Conservation (phyloP, 2,888 invertebrate genomes). For the Iselma pallidipennis region DNA sequence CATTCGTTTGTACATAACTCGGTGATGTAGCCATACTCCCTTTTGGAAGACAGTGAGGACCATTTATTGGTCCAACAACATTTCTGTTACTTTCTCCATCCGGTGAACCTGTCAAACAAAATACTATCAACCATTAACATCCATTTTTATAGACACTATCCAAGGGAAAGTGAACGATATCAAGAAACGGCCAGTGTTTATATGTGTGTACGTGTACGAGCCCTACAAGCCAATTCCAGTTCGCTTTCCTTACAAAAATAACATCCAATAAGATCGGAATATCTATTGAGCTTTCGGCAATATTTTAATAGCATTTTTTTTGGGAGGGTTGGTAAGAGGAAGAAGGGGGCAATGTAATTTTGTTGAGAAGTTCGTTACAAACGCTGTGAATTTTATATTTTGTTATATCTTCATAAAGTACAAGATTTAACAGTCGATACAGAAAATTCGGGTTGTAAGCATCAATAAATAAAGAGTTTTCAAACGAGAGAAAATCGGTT, state of each 20-base stretch:
- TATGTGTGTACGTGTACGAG: too few species aligned
- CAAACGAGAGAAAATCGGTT: background rate
- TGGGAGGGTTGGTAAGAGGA: background rate
- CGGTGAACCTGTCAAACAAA: constrained; percentile 45
- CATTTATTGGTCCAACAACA: constrained; percentile 39
- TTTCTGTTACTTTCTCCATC: constrained; percentile 49
- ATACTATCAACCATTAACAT: constrained; percentile 23
- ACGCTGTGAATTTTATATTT: background rate
- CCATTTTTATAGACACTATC: constrained; percentile 18
- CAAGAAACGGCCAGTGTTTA: too few species aligned
- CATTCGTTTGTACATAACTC: constrained; percentile 43
- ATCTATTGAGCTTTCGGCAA: background rate
- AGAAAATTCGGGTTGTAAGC: background rate
- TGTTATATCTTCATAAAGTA: constrained; percentile 1
- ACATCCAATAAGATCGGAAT: constrained; percentile 4
- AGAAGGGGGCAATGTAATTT: background rate
- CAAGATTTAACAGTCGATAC: background rate
- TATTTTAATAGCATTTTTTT: constrained; percentile 8
- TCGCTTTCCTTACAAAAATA: constrained; percentile 5
- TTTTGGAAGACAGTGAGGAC: constrained; percentile 42
- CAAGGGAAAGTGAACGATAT: constrained; percentile 7
- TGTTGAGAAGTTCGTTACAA: background rate
- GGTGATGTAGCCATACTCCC: constrained; percentile 43
- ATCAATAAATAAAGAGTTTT: constrained; percentile 3
- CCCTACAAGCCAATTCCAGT: too few species aligned